Evolutionary conservation across 2,888 invertebrate species (phyloP), one percentile per base, ranked within the genome.

Genomic region (Liopterus haemorrhoidalis): DNA sequence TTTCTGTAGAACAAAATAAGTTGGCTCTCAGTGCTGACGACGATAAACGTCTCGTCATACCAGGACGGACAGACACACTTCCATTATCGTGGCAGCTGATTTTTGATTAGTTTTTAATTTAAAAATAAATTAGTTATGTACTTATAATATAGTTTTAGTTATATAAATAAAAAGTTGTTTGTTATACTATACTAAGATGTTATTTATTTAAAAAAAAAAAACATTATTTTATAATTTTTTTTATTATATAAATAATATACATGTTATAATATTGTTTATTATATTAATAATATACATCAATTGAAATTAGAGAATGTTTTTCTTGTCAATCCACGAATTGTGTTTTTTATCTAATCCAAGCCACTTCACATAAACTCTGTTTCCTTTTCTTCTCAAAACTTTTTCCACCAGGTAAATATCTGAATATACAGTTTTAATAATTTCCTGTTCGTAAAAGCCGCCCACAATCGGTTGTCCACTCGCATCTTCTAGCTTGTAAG

Each of bases 401-500:
- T 58, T 57, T 48, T 59, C 57, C 5, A 60, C 51, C 9, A n/a
- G 40, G 37, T 57, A 59, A 15, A 54, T 43, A 46, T 59, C 51
- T 1, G 55, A 52, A 41, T 54, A 40, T 19, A 53, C 49, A 4
- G 53, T 51, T 41, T 51, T 51, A 15, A 43, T 48, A 9, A 62
- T 38, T 49, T 62, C 58, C 16, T 59, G 38, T 28, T 51, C 52
- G 43, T 61, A 62, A 44, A 63, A 63, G 2, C 52, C 50, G 14
- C 59, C 60, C 9, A 21, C 39, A 4, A 63, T 59, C 5, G 56
- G 49, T 24, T 46, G 14, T 28, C 46, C 52, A 12, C 45, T 12
- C 28, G 48, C 53, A 50, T 63, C 63, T 40, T 55, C 49, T 4
- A 65, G 45, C 14, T 52, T 31, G 36, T 63, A 62, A 2, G 61